Conservation (phyloP, 2,888 invertebrate genomes). For the Cryptus viduatorius region DNA sequence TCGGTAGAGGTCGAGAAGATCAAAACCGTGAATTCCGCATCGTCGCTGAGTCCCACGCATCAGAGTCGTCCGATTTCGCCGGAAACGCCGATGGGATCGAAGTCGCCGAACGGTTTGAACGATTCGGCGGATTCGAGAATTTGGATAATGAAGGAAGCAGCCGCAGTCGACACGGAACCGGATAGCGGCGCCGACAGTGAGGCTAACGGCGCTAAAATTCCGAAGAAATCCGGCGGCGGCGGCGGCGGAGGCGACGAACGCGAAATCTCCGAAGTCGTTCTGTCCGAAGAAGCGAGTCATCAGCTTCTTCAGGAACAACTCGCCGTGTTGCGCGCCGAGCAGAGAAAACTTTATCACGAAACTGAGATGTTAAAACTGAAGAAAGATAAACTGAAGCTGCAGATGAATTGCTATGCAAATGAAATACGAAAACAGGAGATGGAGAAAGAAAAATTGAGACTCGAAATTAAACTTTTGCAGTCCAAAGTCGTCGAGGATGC, state of each 20-base stretch:
- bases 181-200: slow-evolving; percentile 77
- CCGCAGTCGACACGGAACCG: slow-evolving; percentile 72
- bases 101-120: slow-evolving; percentile 73
- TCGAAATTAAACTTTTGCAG: slow-evolving; percentile 81
- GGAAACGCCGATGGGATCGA: slow-evolving; percentile 68
- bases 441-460: slow-evolving; percentile 81
- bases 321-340: slow-evolving; percentile 81
- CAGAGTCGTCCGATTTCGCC: slow-evolving; percentile 69
- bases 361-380: slow-evolving; percentile 82
- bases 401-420: slow-evolving; percentile 79
- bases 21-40: slow-evolving; percentile 61
- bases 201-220: slow-evolving; percentile 48
- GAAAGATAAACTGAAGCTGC: slow-evolving; percentile 85
- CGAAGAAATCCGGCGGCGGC: slow-evolving; percentile 63
- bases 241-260: slow-evolving; percentile 74
- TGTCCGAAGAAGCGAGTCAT: slow-evolving; percentile 79
- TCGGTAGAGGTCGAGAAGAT: slow-evolving; percentile 74
- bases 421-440: slow-evolving; percentile 80
- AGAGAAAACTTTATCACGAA: slow-evolving; percentile 80
- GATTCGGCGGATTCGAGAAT: slow-evolving; percentile 76
- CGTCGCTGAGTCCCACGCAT: slow-evolving; percentile 69
- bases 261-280: slow-evolving; percentile 72
- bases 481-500: slow-evolving; percentile 81
- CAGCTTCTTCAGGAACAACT: slow-evolving; percentile 80
- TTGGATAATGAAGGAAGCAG: slow-evolving; percentile 79